These are phyloP conservation scores for Gallinago jamesoni DNA, from an alignment of 2,113 vertebrate species.

Conservation along the genomic window DNA sequence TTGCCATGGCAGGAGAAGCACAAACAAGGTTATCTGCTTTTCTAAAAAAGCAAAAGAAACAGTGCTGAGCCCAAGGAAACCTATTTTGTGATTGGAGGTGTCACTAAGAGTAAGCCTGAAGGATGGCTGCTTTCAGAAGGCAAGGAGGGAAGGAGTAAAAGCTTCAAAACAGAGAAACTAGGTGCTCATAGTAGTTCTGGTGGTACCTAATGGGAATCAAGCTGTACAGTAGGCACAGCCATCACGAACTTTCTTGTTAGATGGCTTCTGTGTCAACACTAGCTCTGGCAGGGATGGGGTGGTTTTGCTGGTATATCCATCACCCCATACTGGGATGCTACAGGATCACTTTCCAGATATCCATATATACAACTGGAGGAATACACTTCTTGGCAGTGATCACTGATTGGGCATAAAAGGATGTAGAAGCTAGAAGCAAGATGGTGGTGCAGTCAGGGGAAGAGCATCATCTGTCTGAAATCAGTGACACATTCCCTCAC, in stretches of 20 bases:
- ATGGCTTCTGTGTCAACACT: background rate
- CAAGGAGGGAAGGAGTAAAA: background rate
- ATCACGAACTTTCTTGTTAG: background rate
- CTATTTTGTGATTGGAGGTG: rapidly evolving
- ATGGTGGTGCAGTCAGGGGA: background rate
- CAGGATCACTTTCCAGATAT: background rate
- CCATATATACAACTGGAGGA: background rate
- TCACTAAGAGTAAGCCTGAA: background rate
- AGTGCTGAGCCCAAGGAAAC: background rate
- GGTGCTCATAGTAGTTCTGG: background rate
- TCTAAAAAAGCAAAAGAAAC: background rate
- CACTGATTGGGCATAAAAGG: background rate
- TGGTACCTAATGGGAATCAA: background rate
- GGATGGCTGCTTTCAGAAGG: background rate
- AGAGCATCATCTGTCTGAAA: background rate
- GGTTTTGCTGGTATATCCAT: background rate
- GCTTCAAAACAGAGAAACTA: background rate
- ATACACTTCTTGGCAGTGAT: background rate
- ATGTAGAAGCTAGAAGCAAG: background rate
- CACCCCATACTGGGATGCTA: background rate
- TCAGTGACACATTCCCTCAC: background rate
- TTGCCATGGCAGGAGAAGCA: background rate
- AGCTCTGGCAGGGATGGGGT: background rate
- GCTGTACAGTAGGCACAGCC: background rate
- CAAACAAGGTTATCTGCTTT: background rate